Percentiles rank a stretch among this genome's conserved stretches.
phyloP scores from a whole-genome alignment of 2,888 invertebrate genomes.

The Nephrotoma appendiculata region DNA sequence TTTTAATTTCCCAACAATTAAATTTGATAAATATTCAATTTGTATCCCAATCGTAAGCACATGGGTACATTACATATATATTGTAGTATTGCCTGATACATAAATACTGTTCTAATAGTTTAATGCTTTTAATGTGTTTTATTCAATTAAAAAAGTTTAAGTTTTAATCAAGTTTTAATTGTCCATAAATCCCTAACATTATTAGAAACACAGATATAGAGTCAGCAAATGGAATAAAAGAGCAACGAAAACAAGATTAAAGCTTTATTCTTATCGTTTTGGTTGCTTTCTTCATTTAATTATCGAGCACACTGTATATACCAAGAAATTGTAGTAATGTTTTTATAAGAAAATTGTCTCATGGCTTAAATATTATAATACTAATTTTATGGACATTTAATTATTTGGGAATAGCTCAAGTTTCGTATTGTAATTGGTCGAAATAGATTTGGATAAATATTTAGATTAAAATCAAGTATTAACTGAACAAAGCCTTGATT shows the following conservation, averaged over 20 bases:
- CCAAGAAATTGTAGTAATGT: neutral
- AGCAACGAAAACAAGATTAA: neutral
- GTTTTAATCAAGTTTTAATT: neutral
- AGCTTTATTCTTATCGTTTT: neutral
- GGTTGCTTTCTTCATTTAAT: neutral
- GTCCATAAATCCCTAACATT: neutral
- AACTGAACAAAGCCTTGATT: neutral
- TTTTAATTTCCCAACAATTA: neutral
- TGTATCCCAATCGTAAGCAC: neutral
- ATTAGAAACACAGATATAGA: neutral
- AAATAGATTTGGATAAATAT: neutral
- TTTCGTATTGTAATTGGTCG: neutral
- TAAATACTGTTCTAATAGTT: neutral
- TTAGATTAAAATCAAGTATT: neutral
- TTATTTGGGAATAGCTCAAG: neutral
- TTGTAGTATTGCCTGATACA: neutral
- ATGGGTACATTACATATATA: neutral
- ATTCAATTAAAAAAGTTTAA: neutral
- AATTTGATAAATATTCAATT: neutral
- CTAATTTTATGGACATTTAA: neutral
- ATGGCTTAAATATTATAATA: neutral
- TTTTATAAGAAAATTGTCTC: neutral
- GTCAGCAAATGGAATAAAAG: neutral
- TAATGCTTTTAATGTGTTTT: neutral
- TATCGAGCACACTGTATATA: neutral